Evolutionary conservation across 2,888 invertebrate species (phyloP).

Genomic region (Drosophila helvetica): DNA sequence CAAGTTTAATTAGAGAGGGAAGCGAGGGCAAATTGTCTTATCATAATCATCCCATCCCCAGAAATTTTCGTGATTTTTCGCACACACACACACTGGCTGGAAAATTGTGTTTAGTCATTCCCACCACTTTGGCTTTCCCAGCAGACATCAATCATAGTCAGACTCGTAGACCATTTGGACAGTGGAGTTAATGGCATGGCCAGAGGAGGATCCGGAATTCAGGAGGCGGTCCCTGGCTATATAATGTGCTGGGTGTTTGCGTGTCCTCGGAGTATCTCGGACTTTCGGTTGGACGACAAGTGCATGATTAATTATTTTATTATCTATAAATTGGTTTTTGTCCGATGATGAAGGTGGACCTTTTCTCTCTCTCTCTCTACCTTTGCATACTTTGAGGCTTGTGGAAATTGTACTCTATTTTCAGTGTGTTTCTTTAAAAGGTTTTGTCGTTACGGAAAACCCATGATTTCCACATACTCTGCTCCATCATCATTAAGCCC

Average conservation of each 20-base stretch:
- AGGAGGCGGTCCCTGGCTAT: conserved; percentile 24
- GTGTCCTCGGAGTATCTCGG: conserved; percentile 53
- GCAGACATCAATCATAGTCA: conserved; percentile 69
- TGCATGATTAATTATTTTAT: conserved; percentile 79
- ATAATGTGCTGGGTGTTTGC: conserved; percentile 73
- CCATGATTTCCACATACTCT: background rate
- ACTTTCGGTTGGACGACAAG: conserved; percentile 65
- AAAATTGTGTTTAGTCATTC: conserved; percentile 72
- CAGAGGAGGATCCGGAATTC: conserved; percentile 31
- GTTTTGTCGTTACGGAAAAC: conserved; percentile 9
- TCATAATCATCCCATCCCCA: conserved; percentile 65
- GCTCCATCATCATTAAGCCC: conserved; percentile 15
- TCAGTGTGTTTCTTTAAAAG: conserved; percentile 18
- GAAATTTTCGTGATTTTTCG: conserved; percentile 58
- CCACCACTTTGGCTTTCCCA: conserved; percentile 4
- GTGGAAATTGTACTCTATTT: conserved; percentile 17
- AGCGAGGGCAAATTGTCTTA: conserved; percentile 74
- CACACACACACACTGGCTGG: conserved; percentile 41
- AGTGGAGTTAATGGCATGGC: conserved; percentile 66
- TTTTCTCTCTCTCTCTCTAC: conserved; percentile 12
- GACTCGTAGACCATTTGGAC: conserved; percentile 34
- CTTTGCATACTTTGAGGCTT: conserved; percentile 66
- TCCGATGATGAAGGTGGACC: conserved; percentile 17
- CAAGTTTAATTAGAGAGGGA: conserved; percentile 71
- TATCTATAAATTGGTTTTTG: conserved; percentile 74